Percentiles rank a stretch among this genome's conserved stretches.
Evolutionary conservation across 2,797 vertebrate species (phyloP).

Genomic region (Phrynocephalus guinanensis): DNA sequence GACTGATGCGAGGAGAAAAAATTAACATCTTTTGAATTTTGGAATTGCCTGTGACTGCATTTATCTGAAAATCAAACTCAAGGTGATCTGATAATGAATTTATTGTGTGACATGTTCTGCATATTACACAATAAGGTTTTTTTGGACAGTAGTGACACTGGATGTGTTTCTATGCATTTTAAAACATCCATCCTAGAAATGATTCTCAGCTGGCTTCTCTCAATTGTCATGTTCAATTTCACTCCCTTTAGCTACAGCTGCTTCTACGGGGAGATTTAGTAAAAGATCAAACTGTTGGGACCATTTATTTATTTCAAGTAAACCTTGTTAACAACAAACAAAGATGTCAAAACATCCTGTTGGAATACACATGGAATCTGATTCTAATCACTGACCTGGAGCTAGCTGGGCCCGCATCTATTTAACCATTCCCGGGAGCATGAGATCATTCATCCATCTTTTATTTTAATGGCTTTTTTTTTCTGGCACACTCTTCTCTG

Average conservation of each 20-base stretch:
- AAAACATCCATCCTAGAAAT: neutral
- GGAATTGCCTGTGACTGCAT: neutral
- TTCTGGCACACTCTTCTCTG: neutral
- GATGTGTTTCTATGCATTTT: neutral
- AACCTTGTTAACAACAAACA: neutral
- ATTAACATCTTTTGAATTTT: neutral
- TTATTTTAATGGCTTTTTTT: constrained; percentile 23
- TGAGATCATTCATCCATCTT: constrained; percentile 16
- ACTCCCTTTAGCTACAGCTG: neutral
- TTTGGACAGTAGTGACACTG: neutral
- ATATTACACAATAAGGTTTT: too few relatives aligned
- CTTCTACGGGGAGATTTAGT: neutral
- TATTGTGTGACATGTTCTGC: neutral
- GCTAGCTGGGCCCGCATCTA: neutral
- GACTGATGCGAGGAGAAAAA: neutral
- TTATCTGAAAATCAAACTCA: neutral
- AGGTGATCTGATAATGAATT: neutral
- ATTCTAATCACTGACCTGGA: constrained; percentile 24
- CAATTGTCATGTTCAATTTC: neutral
- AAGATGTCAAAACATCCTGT: constrained; percentile 6
- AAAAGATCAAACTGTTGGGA: neutral
- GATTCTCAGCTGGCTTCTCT: neutral
- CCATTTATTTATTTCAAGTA: neutral
- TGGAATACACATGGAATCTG: neutral
- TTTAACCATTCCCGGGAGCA: constrained; percentile 1